phyloP scores from a whole-genome alignment of 2,888 invertebrate genomes.

The Cosmia pyralina region DNA sequence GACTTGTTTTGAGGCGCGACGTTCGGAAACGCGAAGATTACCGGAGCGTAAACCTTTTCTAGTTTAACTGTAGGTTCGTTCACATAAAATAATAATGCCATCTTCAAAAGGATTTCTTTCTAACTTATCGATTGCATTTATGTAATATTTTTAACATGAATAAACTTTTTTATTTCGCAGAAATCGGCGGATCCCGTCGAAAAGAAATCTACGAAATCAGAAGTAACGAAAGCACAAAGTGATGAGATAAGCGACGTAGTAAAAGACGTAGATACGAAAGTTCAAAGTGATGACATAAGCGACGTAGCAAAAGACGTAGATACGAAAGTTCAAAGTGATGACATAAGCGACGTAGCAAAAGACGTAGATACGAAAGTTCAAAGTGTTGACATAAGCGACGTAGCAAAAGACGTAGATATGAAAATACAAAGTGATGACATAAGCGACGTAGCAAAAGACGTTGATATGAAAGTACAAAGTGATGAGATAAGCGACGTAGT shows the following conservation, averaged over 20 bases:
- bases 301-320: conserved; percentile 22
- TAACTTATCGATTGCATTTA: background rate
- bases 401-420: background rate
- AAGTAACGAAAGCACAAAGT: conserved; percentile 36
- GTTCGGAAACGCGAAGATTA: background rate
- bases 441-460: conserved; percentile 15
- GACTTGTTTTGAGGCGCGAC: too few relatives aligned
- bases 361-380: conserved; percentile 25
- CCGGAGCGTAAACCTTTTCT: background rate
- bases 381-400: conserved; percentile 9
- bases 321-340: conserved; percentile 7
- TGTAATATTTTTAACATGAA: too few relatives aligned
- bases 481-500: background rate
- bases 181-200: conserved; percentile 27
- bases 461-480: conserved; percentile 19
- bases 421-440: conserved; percentile 22
- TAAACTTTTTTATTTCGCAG: background rate
- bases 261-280: conserved; percentile 28
- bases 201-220: conserved; percentile 18
- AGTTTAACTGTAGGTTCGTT: background rate
- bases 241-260: conserved; percentile 4
- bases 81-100: background rate
- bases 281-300: too few relatives aligned
- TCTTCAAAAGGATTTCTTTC: background rate
- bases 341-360: background rate